Percentiles rank a stretch among this genome's conserved stretches.
Evolutionary conservation across 2,888 invertebrate genomes (phyloP).

Genomic region (Harpagoxenus sublaevis): DNA sequence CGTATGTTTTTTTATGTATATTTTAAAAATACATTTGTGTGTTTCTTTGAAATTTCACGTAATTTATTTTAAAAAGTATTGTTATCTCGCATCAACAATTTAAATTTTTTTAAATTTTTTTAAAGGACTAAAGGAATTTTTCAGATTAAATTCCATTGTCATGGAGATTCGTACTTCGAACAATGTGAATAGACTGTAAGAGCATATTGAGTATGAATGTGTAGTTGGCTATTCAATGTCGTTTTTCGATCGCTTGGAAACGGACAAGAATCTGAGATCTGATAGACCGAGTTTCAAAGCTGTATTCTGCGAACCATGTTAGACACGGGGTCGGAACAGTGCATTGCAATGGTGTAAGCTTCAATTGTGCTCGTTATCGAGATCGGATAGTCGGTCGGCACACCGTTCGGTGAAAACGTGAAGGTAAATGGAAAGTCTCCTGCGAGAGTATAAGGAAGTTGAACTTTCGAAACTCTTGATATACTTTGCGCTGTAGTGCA

Average conservation of each 20-base stretch:
- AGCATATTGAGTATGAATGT: not conserved
- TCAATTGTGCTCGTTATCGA: constrained; percentile 52
- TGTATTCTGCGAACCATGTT: constrained; percentile 18
- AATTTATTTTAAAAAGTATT: not conserved
- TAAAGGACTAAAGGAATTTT: not conserved
- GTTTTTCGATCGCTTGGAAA: constrained; percentile 19
- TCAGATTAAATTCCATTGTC: not conserved
- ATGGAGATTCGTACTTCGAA: not conserved
- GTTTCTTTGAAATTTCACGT: not conserved
- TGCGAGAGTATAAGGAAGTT: constrained; percentile 20
- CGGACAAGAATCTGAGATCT: constrained; percentile 34
- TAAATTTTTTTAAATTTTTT: no score
- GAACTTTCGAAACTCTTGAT: constrained; percentile 18
- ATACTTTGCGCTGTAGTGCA: constrained; percentile 1
- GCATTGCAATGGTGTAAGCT: constrained; percentile 37
- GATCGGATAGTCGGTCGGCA: constrained; percentile 26
- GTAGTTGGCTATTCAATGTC: constrained; percentile 16
- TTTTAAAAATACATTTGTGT: not conserved
- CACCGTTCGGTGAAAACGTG: constrained; percentile 35
- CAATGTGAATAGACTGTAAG: not conserved
- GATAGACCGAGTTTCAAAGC: constrained; percentile 38
- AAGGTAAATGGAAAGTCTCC: constrained; percentile 42
- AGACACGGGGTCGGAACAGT: constrained; percentile 28
- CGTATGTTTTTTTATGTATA: not conserved
- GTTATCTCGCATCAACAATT: not conserved